These are phyloP conservation scores for Drosophila lini DNA, from an alignment of 1,140 invertebrate species.

Conservation along the genomic window DNA sequence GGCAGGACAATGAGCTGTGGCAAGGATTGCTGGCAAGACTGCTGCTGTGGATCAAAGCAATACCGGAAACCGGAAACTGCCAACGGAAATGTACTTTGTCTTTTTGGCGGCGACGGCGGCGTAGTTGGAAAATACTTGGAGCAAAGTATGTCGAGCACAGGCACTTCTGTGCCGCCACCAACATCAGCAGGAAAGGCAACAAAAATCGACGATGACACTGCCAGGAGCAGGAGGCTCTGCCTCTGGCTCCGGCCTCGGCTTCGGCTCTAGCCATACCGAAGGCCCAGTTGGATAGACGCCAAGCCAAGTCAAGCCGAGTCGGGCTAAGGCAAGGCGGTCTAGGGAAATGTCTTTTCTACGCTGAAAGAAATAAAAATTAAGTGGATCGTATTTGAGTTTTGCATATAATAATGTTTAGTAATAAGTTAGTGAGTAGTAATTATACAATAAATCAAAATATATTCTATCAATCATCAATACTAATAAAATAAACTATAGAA, in stretches of 20 bases:
- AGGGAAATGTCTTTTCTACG: slow-evolving; percentile 21
- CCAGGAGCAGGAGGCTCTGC: slow-evolving; percentile 5
- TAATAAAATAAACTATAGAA: neutral
- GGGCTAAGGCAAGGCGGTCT: slow-evolving; percentile 12
- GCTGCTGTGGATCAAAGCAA: slow-evolving; percentile 65
- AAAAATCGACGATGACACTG: slow-evolving; percentile 10
- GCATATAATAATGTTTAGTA: neutral
- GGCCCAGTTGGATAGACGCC: slow-evolving; percentile 64
- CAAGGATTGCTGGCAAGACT: slow-evolving; percentile 24
- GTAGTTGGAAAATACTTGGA: slow-evolving; percentile 74
- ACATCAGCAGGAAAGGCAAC: slow-evolving; percentile 27
- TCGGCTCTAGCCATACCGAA: slow-evolving; percentile 17
- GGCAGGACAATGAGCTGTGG: slow-evolving; percentile 38
- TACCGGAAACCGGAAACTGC: slow-evolving; percentile 80
- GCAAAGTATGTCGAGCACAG: slow-evolving; percentile 75
- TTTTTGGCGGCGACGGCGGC: slow-evolving; percentile 72
- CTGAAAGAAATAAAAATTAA: neutral
- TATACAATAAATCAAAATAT: too few relatives aligned
- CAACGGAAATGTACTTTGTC: slow-evolving; percentile 82
- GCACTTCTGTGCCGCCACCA: slow-evolving; percentile 41
- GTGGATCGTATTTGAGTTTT: neutral
- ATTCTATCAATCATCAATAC: too few relatives aligned
- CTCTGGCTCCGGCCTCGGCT: neutral
- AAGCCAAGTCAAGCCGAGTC: slow-evolving; percentile 52
- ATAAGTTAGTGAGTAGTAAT: neutral